Evolutionary conservation across 2,888 invertebrate genomes (phyloP).

Genomic region (Mactromeris polynyma): DNA sequence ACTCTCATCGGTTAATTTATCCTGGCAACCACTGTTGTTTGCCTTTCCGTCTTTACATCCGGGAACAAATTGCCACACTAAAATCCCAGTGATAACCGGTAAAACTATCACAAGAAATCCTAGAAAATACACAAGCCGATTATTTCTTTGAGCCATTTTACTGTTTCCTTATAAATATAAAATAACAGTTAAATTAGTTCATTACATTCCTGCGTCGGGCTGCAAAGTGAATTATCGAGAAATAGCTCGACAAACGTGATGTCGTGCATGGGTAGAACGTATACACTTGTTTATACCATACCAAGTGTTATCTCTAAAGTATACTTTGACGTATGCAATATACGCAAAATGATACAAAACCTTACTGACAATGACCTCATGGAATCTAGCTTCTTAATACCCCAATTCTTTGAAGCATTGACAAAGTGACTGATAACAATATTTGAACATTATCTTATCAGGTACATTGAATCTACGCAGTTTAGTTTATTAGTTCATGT

Average conservation of each 20-base stretch:
- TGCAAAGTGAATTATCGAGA: background rate
- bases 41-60: constrained; percentile 36
- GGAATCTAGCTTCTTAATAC: too few relatives aligned
- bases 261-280: background rate
- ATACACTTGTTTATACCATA: background rate
- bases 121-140: constrained; percentile 67
- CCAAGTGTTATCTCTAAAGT: background rate
- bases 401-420: too few relatives aligned
- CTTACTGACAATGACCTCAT: too few relatives aligned
- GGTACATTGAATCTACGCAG: too few relatives aligned
- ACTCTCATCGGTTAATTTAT: background rate
- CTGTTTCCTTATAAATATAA: background rate
- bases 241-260: background rate
- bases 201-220: too few relatives aligned
- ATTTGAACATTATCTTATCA: too few relatives aligned
- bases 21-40: constrained; percentile 9
- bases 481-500: too few relatives aligned
- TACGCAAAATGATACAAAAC: too few relatives aligned
- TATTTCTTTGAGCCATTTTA: constrained; percentile 39
- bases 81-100: constrained; percentile 72
- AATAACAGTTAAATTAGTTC: too few relatives aligned
- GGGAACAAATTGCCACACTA: constrained; percentile 74
- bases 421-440: too few relatives aligned
- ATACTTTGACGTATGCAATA: background rate
- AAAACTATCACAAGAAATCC: constrained; percentile 69